Conservation (phyloP, 2,888 invertebrate species). For the Nowickia ferox region DNA sequence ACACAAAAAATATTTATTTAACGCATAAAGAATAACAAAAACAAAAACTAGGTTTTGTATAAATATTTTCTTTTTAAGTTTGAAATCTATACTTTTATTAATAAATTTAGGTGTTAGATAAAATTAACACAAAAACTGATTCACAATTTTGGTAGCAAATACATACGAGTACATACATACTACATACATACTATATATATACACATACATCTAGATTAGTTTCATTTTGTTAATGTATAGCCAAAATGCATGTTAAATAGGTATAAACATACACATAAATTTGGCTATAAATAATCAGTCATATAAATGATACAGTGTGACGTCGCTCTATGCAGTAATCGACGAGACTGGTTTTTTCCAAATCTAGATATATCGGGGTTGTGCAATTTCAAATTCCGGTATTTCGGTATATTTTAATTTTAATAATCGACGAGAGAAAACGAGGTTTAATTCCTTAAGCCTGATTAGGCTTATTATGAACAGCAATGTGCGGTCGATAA, state of each 20-base stretch:
- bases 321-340: background rate
- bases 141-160: background rate
- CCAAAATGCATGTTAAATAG: background rate
- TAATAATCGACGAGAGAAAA: too few species aligned
- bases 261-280: background rate
- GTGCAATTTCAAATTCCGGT: too few species aligned
- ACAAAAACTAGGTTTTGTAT: background rate
- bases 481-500: too few species aligned
- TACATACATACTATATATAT: too few species aligned
- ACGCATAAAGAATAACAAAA: conserved; percentile 23
- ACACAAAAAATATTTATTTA: conserved; percentile 18
- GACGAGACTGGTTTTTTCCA: background rate
- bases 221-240: background rate
- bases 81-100: background rate
- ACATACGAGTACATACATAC: background rate
- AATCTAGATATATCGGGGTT: too few species aligned
- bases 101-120: background rate
- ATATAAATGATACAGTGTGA: background rate
- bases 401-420: too few species aligned
- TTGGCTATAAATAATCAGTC: too few species aligned
- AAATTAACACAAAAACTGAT: background rate
- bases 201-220: background rate
- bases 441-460: too few species aligned
- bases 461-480: too few species aligned
- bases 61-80: background rate